Conservation (phyloP, 1,140 invertebrate genomes). For the Stratiolaelaps scimitus region DNA sequence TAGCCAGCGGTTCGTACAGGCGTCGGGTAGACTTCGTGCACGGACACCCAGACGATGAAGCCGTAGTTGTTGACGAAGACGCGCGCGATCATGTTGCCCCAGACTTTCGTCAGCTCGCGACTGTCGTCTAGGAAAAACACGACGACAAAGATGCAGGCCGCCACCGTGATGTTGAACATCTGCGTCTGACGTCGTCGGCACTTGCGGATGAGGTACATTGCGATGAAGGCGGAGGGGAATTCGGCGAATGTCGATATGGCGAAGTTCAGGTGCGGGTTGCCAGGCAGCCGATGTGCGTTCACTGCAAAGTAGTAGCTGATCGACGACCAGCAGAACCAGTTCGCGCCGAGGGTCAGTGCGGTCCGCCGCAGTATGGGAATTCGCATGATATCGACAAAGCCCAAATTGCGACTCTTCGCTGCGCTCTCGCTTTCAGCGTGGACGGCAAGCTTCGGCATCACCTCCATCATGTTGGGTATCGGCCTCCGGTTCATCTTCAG, state of each 20-base stretch:
- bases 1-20: not conserved
- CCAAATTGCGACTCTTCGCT: not conserved
- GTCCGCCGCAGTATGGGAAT: not conserved
- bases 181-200: not conserved
- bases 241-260: conserved; percentile 8
- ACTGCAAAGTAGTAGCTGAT: not conserved
- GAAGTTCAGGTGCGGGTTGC: conserved; percentile 12
- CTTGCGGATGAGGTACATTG: not conserved
- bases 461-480: not conserved
- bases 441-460: not conserved
- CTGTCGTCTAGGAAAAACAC: not conserved
- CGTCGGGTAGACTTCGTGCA: conserved; percentile 14
- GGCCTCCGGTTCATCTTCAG: conserved; percentile 3
- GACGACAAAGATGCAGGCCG: not conserved
- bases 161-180: not conserved
- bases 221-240: not conserved
- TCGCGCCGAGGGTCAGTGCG: not conserved
- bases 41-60: not conserved
- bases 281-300: conserved; percentile 9
- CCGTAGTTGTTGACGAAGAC: not conserved
- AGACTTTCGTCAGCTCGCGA: not conserved
- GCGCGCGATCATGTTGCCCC: conserved; percentile 7
- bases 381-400: not conserved
- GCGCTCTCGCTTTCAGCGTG: not conserved
- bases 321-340: not conserved